phyloP scores from a whole-genome alignment of 2,888 invertebrate genomes.

The Drosophila algonquin region DNA sequence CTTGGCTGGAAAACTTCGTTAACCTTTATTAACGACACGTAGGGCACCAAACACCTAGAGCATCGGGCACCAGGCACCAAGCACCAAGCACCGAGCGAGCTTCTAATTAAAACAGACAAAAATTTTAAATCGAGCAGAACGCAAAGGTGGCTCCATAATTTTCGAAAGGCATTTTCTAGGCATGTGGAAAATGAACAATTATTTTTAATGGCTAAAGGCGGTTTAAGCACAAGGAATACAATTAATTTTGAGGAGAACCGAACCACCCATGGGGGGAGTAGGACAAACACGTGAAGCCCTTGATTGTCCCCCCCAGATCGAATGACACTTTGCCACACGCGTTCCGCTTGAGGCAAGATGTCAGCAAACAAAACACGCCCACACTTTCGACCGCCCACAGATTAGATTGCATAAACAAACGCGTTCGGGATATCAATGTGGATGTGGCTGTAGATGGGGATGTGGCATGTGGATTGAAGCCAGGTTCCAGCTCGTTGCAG shows the following conservation, averaged over 20 bases:
- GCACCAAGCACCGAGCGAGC: conserved; percentile 5
- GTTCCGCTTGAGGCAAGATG: conserved; percentile 48
- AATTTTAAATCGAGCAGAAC: conserved; percentile 37
- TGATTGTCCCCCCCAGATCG: conserved; percentile 12
- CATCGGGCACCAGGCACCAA: too few relatives aligned
- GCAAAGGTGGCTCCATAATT: conserved; percentile 59
- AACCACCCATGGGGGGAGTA: background rate
- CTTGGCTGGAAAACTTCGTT: conserved; percentile 65
- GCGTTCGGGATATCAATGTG: conserved; percentile 52
- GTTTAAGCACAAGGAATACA: conserved; percentile 52
- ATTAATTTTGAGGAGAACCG: conserved; percentile 33
- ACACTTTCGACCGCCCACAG: conserved; percentile 21
- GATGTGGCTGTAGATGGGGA: conserved; percentile 14
- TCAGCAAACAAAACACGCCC: conserved; percentile 44
- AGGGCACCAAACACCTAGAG: too few relatives aligned
- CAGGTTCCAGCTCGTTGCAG: conserved; percentile 49
- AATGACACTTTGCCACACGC: conserved; percentile 12
- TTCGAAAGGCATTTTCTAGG: conserved; percentile 1
- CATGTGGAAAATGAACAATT: conserved; percentile 67
- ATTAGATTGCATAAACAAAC: conserved; percentile 60
- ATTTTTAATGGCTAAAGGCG: conserved; percentile 70
- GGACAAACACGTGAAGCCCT: conserved; percentile 19
- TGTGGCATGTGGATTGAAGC: conserved; percentile 10
- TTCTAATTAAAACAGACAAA: conserved; percentile 72
- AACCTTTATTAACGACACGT: conserved; percentile 73